phyloP scores from a whole-genome alignment of 2,113 vertebrate species.

The Thunnus thynnus region DNA sequence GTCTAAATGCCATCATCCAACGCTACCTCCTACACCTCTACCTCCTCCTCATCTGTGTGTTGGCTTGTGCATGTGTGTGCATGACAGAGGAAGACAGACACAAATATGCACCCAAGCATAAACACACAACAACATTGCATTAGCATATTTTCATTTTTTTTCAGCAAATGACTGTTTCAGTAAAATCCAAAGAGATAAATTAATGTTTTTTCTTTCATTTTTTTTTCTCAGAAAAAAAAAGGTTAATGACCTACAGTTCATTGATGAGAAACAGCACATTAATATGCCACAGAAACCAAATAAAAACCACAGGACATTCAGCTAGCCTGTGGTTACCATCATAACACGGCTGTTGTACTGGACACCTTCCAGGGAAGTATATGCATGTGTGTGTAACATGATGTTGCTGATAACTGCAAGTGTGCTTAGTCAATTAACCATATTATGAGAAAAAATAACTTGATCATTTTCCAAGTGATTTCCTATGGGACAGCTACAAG shows the following conservation, averaged over 20 bases:
- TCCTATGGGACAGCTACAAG: not conserved
- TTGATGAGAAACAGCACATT: not conserved
- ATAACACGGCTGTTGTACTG: not conserved
- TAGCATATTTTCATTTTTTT: constrained; percentile 42
- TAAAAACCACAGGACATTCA: not conserved
- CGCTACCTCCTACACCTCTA: constrained; percentile 74
- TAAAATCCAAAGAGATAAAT: not conserved
- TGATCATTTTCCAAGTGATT: not conserved
- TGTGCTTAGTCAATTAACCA: constrained; percentile 6
- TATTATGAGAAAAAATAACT: not conserved
- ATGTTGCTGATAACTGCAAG: not conserved
- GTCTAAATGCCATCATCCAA: constrained; percentile 78
- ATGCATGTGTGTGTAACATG: not conserved
- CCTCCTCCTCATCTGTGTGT: constrained; percentile 68
- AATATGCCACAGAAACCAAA: too few species aligned
- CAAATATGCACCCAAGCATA: constrained; percentile 22
- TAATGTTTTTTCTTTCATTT: not conserved
- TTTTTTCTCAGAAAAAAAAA: not conserved
- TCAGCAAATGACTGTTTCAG: constrained; percentile 16
- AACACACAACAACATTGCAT: constrained; percentile 37
- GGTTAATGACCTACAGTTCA: not conserved
- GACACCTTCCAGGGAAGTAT: constrained; percentile 1
- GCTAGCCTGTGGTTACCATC: not conserved
- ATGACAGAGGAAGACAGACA: constrained; percentile 54
- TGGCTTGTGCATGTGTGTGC: constrained; percentile 28